Base-by-base conservation (phyloP, 1,140 invertebrate genomes). In the Drosophila punjabiensis region DNA sequence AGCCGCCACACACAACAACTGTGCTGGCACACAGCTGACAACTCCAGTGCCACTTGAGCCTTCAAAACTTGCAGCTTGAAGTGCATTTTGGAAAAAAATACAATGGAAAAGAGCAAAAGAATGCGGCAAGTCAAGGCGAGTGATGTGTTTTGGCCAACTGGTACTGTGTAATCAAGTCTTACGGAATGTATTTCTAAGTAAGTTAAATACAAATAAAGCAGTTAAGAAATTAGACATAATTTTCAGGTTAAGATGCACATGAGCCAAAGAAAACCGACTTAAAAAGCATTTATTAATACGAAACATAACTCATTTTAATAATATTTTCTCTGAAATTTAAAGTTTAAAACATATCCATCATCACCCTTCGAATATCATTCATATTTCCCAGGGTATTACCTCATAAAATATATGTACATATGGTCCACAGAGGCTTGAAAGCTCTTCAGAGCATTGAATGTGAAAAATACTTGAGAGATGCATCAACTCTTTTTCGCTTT, bases 61-160 rank as follows among this genome's bases (percentile, higher is more conserved):
- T 74, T 79, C 68, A 75, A 85, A 85, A 84, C 82, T 85, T 84
- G 82, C 82, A 74, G 84, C 81, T 67, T 89, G 77, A 81, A 87
- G 84, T 87, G 84, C 84, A 87, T 89, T 88, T 68, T 53, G 47
- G 68, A 69, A 71, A 24, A 24, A 77, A 66, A 73, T 47, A 81
- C 47, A 67, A 62, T 48, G 37, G 70, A 79, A 71, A 79, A 66
- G 59, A 64, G 53, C 39, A 9, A 58, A 73, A 53, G 69, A 74
- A 74, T 74, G 70, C 53, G 30, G 37, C 13, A 18, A n/a, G 14
- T 28, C 14, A 53, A 32, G 37, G n/a, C 58, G 20, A 39, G 9
- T 8, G 20, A 30, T n/a, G n/a, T 2, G 8, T 43, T 18, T 28
- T 32, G 16, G 20, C 4, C 37, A 5, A 28, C 0, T 24, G 11